A percentile compares a stretch with the other conserved stretches of the same genome.
Evolutionary conservation across 30 jellyfish, hydroid and myxozoan species (phyloP).

Genomic region (Cassiopea andromeda): DNA sequence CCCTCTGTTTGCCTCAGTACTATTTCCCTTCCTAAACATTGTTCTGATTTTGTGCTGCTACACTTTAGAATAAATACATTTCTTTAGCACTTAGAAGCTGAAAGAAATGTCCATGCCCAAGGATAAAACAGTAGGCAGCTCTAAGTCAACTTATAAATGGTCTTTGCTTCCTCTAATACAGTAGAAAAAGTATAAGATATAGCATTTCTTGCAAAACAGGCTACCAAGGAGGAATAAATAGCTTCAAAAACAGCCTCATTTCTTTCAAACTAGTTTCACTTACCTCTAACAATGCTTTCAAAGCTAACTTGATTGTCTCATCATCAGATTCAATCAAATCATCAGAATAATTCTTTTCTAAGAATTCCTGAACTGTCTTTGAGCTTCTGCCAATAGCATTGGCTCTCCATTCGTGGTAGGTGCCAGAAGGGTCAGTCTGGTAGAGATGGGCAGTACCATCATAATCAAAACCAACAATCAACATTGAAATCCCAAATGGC

Average conservation of each 20-base stretch:
- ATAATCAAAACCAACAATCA: conserved; percentile 92
- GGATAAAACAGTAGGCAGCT: too few species aligned
- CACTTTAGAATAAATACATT: too few species aligned
- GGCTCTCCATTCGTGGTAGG: conserved; percentile 95
- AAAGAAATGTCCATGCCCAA: too few species aligned
- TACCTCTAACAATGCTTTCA: conserved; percentile 89
- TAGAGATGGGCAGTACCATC: conserved; percentile 92
- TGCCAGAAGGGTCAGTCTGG: conserved; percentile 97
- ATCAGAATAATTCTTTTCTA: conserved; percentile 86
- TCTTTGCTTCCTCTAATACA: too few species aligned
- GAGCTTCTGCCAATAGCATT: conserved; percentile 97
- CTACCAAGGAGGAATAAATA: too few species aligned
- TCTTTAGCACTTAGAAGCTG: too few species aligned
- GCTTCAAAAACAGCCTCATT: not conserved
- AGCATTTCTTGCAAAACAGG: too few species aligned
- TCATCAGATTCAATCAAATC: conserved; percentile 80
- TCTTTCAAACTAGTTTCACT: not conserved
- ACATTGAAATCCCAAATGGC: conserved; percentile 88
- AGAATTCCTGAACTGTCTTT: conserved; percentile 87
- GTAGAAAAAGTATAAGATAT: too few species aligned
- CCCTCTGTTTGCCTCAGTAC: too few species aligned
- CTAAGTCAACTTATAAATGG: too few species aligned
- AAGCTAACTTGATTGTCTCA: conserved; percentile 80
- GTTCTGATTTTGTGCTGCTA: too few species aligned
- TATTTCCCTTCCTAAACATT: too few species aligned